Percentiles rank a stretch among this genome's conserved stretches.
Conservation (phyloP, 1,140 invertebrate species). For the Anoplophora glabripennis region DNA sequence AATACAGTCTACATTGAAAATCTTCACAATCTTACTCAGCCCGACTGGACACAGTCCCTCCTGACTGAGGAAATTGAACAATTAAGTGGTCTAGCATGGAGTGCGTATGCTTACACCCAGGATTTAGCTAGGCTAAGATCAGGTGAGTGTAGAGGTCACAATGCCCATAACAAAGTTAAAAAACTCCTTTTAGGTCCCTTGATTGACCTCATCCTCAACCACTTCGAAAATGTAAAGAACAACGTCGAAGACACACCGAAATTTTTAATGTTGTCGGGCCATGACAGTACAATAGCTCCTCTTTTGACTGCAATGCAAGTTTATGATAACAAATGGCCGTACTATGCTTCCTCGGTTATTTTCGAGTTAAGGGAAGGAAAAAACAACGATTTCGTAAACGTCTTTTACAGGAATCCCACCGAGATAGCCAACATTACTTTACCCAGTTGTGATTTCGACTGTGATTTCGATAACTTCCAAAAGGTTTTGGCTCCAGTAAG, state of each 20-base stretch:
- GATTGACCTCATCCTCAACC: not conserved
- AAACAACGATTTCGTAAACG: not conserved
- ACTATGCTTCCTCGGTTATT: constrained; percentile 66
- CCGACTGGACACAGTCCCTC: constrained; percentile 62
- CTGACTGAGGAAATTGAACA: not conserved
- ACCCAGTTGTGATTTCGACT: not conserved
- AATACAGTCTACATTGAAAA: constrained; percentile 66
- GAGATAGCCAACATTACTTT: not conserved
- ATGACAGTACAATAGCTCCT: constrained; percentile 77
- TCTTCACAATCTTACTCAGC: constrained; percentile 67
- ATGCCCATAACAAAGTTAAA: constrained; percentile 47
- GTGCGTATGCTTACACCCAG: not conserved
- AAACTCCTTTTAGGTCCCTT: not conserved
- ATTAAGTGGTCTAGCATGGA: not conserved
- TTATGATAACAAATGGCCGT: constrained; percentile 68
- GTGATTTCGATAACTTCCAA: not conserved
- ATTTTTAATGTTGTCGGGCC: constrained; percentile 40
- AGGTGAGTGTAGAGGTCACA: constrained; percentile 41
- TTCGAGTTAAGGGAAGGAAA: constrained; percentile 59
- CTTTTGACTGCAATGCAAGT: constrained; percentile 68
- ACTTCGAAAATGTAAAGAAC: not conserved
- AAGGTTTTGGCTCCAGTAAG: not conserved
- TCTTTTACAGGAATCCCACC: not conserved
- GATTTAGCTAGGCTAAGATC: constrained; percentile 42
- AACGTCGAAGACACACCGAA: constrained; percentile 57